Evolutionary conservation across 2,888 invertebrate genomes (phyloP).

Genomic region (Entomobrya proxima): DNA sequence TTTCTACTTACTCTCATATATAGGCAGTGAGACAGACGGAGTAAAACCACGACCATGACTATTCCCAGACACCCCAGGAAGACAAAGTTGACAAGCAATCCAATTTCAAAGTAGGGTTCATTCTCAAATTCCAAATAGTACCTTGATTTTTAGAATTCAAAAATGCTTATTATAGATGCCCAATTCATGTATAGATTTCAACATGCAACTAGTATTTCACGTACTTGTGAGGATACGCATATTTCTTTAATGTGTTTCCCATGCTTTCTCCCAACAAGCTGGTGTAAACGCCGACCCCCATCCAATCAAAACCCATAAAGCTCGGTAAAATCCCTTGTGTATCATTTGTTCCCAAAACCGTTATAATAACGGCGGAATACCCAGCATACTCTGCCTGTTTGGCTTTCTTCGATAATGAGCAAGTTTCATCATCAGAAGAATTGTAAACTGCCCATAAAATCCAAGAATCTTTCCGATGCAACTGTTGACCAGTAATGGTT

Average conservation of each 20-base stretch:
- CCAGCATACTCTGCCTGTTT: constrained; percentile 67
- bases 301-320: constrained; percentile 72
- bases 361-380: constrained; percentile 66
- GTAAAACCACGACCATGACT: constrained; percentile 58
- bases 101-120: constrained; percentile 68
- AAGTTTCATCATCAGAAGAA: constrained; percentile 28
- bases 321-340: constrained; percentile 59
- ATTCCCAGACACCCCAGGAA: constrained; percentile 67
- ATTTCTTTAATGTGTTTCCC: constrained; percentile 65
- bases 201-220: not conserved
- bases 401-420: constrained; percentile 63
- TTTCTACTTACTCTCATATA: constrained; percentile 56
- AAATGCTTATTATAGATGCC: not conserved
- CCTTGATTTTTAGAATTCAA: constrained; percentile 42
- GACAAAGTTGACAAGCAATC: constrained; percentile 69
- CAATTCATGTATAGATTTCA: not conserved
- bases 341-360: constrained; percentile 65
- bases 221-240: constrained; percentile 64
- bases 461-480: constrained; percentile 54
- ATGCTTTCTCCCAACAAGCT: constrained; percentile 67
- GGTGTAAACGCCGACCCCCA: constrained; percentile 69
- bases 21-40: constrained; percentile 63
- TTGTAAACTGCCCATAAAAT: constrained; percentile 63
- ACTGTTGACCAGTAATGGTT: constrained; percentile 8
- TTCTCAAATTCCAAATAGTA: constrained; percentile 68